Conservation (phyloP, 2,797 vertebrate species). For the Lutjanus argentimaculatus region DNA sequence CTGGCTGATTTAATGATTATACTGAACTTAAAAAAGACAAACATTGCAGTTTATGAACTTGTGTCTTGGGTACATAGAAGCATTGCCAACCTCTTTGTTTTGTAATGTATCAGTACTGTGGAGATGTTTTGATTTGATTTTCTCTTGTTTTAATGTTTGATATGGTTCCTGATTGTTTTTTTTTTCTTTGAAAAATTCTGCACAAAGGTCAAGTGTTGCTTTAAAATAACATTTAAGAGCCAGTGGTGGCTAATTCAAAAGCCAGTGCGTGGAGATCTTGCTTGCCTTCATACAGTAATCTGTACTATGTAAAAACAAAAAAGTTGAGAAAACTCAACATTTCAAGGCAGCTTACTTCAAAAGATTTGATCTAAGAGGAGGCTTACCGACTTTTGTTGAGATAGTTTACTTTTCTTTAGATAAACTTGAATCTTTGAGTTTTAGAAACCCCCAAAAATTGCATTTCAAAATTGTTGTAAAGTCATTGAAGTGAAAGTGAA, state of each 20-base stretch:
- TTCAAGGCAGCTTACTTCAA: too few relatives aligned
- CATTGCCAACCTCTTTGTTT: constrained; percentile 77
- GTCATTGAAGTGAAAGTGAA: too few relatives aligned
- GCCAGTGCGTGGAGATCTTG: constrained; percentile 39
- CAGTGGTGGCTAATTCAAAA: constrained; percentile 43
- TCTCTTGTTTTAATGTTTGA: constrained; percentile 67
- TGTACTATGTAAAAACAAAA: background rate
- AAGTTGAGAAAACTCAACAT: too few relatives aligned
- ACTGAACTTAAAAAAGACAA: constrained; percentile 54
- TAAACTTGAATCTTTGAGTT: too few relatives aligned
- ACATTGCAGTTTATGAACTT: constrained; percentile 50
- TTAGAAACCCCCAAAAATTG: too few relatives aligned
- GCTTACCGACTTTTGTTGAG: too few relatives aligned
- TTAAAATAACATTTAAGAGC: constrained; percentile 51
- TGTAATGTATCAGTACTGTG: constrained; percentile 82
- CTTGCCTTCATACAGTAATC: constrained; percentile 45
- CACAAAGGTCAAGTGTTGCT: constrained; percentile 85
- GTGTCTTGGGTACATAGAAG: constrained; percentile 70
- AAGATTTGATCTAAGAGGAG: too few relatives aligned
- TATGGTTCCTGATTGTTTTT: constrained; percentile 67
- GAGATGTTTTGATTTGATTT: constrained; percentile 65
- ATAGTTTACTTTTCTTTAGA: too few relatives aligned
- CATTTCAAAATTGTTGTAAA: too few relatives aligned
- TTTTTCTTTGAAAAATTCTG: constrained; percentile 54
- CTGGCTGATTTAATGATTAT: constrained; percentile 65